Evolutionary conservation across 1,140 invertebrate genomes (phyloP), one percentile per base, ranked within the genome.

Genomic region (Notospermus geniculatus): DNA sequence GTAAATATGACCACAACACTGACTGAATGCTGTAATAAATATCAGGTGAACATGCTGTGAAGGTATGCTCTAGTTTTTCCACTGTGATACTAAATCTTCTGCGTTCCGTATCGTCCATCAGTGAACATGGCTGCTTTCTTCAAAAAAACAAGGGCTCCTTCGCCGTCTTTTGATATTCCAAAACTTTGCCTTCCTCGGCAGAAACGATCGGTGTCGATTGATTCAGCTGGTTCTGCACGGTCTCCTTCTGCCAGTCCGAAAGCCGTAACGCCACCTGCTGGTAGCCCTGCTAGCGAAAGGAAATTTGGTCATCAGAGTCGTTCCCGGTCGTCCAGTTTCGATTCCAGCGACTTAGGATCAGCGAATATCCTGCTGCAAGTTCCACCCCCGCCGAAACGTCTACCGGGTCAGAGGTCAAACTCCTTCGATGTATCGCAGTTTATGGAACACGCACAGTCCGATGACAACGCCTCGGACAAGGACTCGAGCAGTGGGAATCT

Each of bases 101-200:
- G 17, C 50, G 11, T 7, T 52, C 17, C 4, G 22, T 25, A 28
- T 4, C 50, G 27, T 61, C 36, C 28, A 13, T 32, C 25, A 23
- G 19, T 32, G 1, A 17, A 25, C n/a, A 63, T 58, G 19, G 69
- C 69, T 67, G 71, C 73, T 54, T 63, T 72, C n/a, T 72, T 74
- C 62, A 70, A 66, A 59, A 71, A 69, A 56, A 67, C 66, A 32
- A 61, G 68, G 15, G 68, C 65, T 41, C 56, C 66, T 7, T 75
- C 72, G 13, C 71, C 71, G 0, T 70, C 72, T 5, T 73, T 74
- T 59, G 74, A 74, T 60, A 68, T 76, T 54, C 74, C 74, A 4
- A 73, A 71, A 59, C 65, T 76, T 13, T 76, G 71, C 60, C 45
- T 76, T 29, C 65, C 68, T 4, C 60, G 67, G 11, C 70, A 73